These are phyloP conservation scores for Drosophila kanapiae DNA, from an alignment of 1,140 invertebrate genomes.

Conservation along the genomic window DNA sequence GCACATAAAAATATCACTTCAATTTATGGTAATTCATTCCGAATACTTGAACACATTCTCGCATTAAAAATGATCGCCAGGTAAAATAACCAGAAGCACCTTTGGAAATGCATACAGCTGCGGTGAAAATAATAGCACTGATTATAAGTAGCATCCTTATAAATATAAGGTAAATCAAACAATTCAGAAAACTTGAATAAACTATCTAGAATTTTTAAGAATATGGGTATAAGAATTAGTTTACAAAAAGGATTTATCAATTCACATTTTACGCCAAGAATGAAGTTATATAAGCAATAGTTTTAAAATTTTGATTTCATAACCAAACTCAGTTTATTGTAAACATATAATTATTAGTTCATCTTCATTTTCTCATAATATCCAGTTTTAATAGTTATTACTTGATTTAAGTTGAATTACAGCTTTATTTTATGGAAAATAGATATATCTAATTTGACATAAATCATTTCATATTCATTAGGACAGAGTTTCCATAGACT, in stretches of 20 bases:
- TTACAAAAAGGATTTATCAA: too few relatives aligned
- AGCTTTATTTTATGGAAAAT: neutral
- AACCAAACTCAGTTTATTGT: neutral
- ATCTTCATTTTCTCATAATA: too few relatives aligned
- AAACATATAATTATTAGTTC: neutral
- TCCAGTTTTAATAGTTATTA: neutral
- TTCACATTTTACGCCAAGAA: neutral
- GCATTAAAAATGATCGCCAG: constrained; percentile 44
- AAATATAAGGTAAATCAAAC: too few relatives aligned
- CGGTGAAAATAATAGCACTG: neutral
- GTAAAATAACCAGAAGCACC: constrained; percentile 16
- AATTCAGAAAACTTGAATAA: neutral
- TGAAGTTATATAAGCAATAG: neutral
- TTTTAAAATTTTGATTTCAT: neutral
- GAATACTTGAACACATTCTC: constrained; percentile 47
- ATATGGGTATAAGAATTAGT: too few relatives aligned
- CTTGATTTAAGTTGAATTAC: neutral
- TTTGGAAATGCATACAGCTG: constrained; percentile 16
- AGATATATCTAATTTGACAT: neutral
- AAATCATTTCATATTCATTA: neutral
- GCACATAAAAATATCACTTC: constrained; percentile 34
- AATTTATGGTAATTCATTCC: constrained; percentile 29
- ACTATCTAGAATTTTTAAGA: too few relatives aligned
- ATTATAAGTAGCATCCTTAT: neutral
- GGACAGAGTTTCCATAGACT: neutral